These are phyloP conservation scores for Melozone crissalis DNA, from an alignment of 2,113 vertebrate species.

Conservation along the genomic window DNA sequence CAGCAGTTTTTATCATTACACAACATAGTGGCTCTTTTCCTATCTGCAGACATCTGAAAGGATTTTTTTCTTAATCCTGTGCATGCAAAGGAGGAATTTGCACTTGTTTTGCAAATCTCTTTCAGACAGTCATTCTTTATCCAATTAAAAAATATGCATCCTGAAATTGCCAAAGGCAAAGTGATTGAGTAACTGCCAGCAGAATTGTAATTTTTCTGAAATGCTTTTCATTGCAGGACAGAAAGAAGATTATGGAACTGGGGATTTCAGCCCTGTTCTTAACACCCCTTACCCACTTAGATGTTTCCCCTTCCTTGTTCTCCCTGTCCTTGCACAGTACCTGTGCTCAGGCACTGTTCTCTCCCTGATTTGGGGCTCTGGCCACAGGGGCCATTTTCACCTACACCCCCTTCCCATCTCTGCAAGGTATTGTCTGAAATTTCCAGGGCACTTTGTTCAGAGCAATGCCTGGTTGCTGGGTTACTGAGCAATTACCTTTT, in stretches of 20 bases:
- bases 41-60: slow-evolving; percentile 12
- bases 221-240: background rate
- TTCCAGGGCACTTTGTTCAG: background rate
- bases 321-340: background rate
- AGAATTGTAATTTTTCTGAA: background rate
- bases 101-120: slow-evolving; percentile 22
- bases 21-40: background rate
- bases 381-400: background rate
- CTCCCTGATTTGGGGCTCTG: background rate
- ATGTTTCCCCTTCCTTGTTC: rapidly evolving
- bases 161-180: slow-evolving; percentile 23
- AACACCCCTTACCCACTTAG: background rate
- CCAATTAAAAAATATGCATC: slow-evolving; percentile 20
- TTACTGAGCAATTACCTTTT: background rate
- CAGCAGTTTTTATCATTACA: background rate
- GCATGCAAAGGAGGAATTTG: background rate
- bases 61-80: background rate
- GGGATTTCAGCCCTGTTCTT: background rate
- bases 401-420: background rate
- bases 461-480: background rate
- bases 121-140: slow-evolving; percentile 21
- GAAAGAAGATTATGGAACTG: background rate
- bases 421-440: background rate
- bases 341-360: background rate
- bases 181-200: background rate